Evolutionary conservation across 2,113 vertebrate genomes (phyloP), one percentile per base, ranked within the genome.

Genomic region (Condylura cristata): DNA sequence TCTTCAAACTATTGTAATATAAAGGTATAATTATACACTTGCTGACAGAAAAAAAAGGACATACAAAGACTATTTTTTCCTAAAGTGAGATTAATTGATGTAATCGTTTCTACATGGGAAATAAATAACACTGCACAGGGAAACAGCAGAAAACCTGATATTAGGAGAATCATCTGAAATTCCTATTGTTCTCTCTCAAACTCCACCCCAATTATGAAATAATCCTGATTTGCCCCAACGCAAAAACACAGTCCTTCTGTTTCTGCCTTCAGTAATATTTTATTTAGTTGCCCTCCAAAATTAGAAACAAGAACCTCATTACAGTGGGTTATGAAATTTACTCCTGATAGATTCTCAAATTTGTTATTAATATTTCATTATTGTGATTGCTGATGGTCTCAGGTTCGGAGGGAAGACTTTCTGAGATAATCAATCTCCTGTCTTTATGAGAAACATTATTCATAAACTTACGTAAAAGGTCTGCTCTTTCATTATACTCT

Each of bases 351-450:
- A 97, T 95, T 97, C 96, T 95, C 84, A 96, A 94, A 97, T 98
- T 97, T 97, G 93, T 96, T 93, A 97, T 97, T 97, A 97, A 97
- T 98, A 97, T 98, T 98, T 97, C 95, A 97, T 98, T 97, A 95
- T 96, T 83, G 34, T 94, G 96, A 98, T 95, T 97, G 96, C 95
- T 97, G 96, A 97, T 98, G 79, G 89, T 97, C 97, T 97, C 96
- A 96, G 81, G 93, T 97, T 98, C 93, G 94, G 89, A 84, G 48
- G 81, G 84, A 97, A 97, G 90, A 68, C 86, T 88, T 98, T 96
- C 95, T 94, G 58, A 90, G 91, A 95, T 96, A 97, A 98, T 98
- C 96, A 97, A 94, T 98, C 93, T 89, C 56, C 39, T 70, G 93
- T 92, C 92, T 97, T 97, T 97, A 97, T 97, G 95, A 97, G 97